Evolutionary conservation across 1,140 invertebrate genomes (phyloP), one percentile per base, ranked within the genome.

Genomic region (Drosophila repletoides): DNA sequence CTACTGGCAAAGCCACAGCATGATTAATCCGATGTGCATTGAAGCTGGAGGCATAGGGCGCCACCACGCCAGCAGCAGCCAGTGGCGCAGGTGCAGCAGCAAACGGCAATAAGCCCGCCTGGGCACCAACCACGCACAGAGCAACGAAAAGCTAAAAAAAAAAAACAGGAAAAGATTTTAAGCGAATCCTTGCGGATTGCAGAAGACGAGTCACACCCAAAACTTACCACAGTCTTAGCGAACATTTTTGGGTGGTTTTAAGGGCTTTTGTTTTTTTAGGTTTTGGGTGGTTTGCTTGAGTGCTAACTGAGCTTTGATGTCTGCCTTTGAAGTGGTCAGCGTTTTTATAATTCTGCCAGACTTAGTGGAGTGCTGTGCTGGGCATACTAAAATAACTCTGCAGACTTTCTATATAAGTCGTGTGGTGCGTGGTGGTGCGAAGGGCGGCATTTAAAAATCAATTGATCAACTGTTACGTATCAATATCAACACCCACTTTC

Each of bases 11-110:
- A 21, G 92, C 92, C n/a, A 92, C 76, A 4, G 92, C 92, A 49
- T 93, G 93, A 77, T 93, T 93, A 33, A 93, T 86, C 34, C 91
- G 90, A 60, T 93, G 93, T 0, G 92, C 92, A 49, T 92, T 93
- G 81, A 92, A 93, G 49, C 92, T 92, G 40, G 88, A 91, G 12
- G 92, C 93, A 48, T 92, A 92, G 19, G 93, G 93, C 4, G 91
- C 80, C 15, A 90, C 76, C 19, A 77, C 70, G 3, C 63, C 69
- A 9, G 76, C 76, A 21, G 81, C 69, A 15, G 77, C 90, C 9
- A 84, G 38, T 24, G 76, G 76, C 22, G 61, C 66, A 21, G 69
- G 58, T 0, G 72, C 59, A 10, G 76, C 72, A 10, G 48, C 79
- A 1, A 83, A 63, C 0, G 81, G 81, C 12, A 77, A 40, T 12